These are phyloP conservation scores for Haplochromis vanheusdeni DNA, from an alignment of 2,113 vertebrate genomes.

Conservation along the genomic window DNA sequence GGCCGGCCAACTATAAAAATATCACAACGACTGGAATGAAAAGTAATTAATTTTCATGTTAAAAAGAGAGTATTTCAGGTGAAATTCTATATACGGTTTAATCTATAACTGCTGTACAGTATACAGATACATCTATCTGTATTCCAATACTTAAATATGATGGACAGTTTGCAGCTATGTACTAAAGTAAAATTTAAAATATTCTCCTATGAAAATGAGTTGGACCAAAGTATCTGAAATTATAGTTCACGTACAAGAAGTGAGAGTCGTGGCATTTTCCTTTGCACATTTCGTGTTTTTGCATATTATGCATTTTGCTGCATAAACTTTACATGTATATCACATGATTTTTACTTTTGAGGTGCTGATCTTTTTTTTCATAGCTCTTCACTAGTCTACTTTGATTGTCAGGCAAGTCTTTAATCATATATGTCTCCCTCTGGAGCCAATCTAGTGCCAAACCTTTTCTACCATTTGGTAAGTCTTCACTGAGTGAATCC, in stretches of 20 bases:
- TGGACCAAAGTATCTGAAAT: not conserved
- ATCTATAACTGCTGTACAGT: not conserved
- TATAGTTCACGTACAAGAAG: not conserved
- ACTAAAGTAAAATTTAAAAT: not conserved
- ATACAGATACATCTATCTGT: not conserved
- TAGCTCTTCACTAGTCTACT: not conserved
- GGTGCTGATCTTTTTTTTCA: not conserved
- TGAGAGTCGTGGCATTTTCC: not conserved
- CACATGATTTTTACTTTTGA: not conserved
- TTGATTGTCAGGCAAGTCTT: not conserved
- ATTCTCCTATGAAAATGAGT: not conserved
- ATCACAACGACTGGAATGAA: not conserved
- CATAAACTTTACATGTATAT: not conserved
- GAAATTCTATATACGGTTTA: not conserved
- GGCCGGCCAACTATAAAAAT: not conserved
- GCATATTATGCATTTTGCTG: not conserved
- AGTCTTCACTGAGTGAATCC: not conserved
- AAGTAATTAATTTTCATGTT: not conserved
- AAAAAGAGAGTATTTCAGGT: not conserved
- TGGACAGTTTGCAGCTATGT: not conserved
- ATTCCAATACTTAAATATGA: not conserved
- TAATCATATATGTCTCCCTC: not conserved
- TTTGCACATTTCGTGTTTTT: not conserved
- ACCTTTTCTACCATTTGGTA: not conserved
- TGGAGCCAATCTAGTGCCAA: not conserved